Conservation (phyloP, 1,140 invertebrate genomes). For the Zaprionus ornatus region DNA sequence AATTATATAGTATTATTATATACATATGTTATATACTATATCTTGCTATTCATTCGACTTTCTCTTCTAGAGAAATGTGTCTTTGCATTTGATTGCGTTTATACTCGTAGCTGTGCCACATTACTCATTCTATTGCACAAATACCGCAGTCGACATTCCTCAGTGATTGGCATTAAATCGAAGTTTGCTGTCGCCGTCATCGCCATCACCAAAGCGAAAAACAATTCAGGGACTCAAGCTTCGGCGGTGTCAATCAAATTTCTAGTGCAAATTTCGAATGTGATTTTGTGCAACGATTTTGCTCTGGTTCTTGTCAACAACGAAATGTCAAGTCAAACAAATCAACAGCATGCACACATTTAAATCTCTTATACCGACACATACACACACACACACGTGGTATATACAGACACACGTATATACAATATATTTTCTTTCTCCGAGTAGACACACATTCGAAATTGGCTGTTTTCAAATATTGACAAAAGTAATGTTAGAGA, state of each 20-base stretch:
- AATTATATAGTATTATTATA: no score
- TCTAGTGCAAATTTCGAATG: constrained; percentile 56
- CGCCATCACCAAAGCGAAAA: constrained; percentile 30
- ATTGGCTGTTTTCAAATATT: constrained; percentile 51
- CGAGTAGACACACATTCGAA: constrained; percentile 4
- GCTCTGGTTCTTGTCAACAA: constrained; percentile 41
- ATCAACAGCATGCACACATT: constrained; percentile 47
- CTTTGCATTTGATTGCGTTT: neutral
- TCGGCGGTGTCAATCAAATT: constrained; percentile 61
- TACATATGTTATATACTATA: no score
- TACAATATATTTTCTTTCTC: constrained; percentile 1
- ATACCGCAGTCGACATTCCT: neutral
- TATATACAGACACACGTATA: constrained; percentile 13
- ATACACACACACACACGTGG: neutral
- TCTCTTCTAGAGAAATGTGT: neutral
- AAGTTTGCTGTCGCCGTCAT: neutral
- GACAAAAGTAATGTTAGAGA: constrained; percentile 54
- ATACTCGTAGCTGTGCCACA: neutral
- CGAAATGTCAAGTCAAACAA: constrained; percentile 52
- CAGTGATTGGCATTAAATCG: constrained; percentile 26
- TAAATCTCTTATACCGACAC: no score
- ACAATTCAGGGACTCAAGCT: constrained; percentile 40
- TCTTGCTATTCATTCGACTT: no score
- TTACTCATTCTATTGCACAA: constrained; percentile 36
- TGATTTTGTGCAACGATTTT: constrained; percentile 56